These are phyloP conservation scores for Drosophila simulans DNA, from an alignment of 1,140 invertebrate genomes.

Conservation along the genomic window DNA sequence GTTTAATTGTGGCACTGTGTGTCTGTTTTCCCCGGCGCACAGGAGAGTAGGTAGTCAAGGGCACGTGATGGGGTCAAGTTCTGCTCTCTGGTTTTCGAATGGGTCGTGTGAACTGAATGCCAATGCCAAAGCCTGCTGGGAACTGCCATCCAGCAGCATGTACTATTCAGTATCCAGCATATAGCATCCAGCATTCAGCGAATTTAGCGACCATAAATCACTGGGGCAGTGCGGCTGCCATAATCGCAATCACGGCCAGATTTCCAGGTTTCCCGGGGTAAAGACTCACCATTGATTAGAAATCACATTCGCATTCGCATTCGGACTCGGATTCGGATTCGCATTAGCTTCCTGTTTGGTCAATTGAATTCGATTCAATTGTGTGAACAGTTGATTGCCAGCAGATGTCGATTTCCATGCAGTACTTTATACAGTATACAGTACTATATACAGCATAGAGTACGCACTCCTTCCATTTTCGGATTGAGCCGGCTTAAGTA, in stretches of 20 bases:
- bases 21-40: neutral
- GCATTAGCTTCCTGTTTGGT: slow-evolving; percentile 30
- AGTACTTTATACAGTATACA: no score
- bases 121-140: slow-evolving; percentile 13
- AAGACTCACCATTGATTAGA: slow-evolving; percentile 25
- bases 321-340: slow-evolving; percentile 1
- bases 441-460: no score
- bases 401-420: slow-evolving; percentile 33
- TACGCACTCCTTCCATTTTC: neutral
- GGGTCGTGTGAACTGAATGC: slow-evolving; percentile 19
- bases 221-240: slow-evolving; percentile 3
- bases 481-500: slow-evolving; percentile 1
- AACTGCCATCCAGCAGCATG: neutral
- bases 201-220: slow-evolving; percentile 48
- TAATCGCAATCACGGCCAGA: slow-evolving; percentile 3
- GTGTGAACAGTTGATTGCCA: slow-evolving; percentile 40
- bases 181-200: neutral
- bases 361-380: slow-evolving; percentile 45
- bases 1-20: slow-evolving; percentile 20
- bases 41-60: slow-evolving; percentile 8
- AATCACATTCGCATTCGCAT: slow-evolving; percentile 21
- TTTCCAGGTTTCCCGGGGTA: neutral
- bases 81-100: slow-evolving; percentile 7
- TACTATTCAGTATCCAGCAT: no score
- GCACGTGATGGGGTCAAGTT: slow-evolving; percentile 3